Percentiles rank a stretch among this genome's conserved stretches.
Conservation (phyloP, 2,888 invertebrate genomes). For the Cheilosia urbana region DNA sequence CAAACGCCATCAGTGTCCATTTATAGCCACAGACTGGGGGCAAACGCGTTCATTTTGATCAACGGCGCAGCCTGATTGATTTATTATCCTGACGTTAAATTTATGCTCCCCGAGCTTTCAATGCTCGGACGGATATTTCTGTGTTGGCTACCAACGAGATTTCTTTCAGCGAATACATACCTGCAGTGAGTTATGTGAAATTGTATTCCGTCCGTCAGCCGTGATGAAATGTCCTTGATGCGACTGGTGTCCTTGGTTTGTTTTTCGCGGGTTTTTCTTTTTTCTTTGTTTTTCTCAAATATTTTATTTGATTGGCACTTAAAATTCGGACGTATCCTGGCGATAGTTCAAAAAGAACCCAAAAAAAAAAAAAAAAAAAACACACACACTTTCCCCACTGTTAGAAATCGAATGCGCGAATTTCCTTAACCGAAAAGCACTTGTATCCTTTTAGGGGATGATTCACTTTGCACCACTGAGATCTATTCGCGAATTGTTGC, state of each 20-base stretch:
- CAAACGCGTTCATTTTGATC: slow-evolving; percentile 1
- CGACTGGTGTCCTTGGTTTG: slow-evolving; percentile 29
- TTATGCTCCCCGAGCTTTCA: slow-evolving; percentile 52
- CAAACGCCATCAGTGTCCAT: slow-evolving; percentile 26
- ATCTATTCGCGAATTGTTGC: slow-evolving; percentile 52
- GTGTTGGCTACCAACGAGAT: slow-evolving; percentile 11
- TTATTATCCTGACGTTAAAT: slow-evolving; percentile 64
- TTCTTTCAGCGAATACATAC: slow-evolving; percentile 49
- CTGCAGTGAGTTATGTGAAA: slow-evolving; percentile 55
- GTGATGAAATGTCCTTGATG: slow-evolving; percentile 55
- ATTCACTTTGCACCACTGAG: slow-evolving; percentile 59
- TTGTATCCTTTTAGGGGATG: slow-evolving; percentile 54
- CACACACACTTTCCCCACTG: slow-evolving; percentile 37
- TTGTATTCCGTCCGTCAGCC: slow-evolving; percentile 56
- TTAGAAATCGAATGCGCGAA: background rate
- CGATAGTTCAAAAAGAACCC: slow-evolving; percentile 12
- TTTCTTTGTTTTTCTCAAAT: background rate
- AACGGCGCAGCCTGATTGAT: slow-evolving; percentile 55
- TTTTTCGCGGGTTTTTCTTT: slow-evolving; percentile 10
- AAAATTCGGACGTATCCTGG: slow-evolving; percentile 44
- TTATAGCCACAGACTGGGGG: slow-evolving; percentile 34
- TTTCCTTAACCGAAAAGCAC: slow-evolving; percentile 22
- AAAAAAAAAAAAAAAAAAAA: slow-evolving; percentile 18
- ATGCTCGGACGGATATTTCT: slow-evolving; percentile 13
- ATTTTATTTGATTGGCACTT: slow-evolving; percentile 19